These are phyloP conservation scores for Ooceraea biroi DNA, from an alignment of 1,140 invertebrate genomes.

Conservation along the genomic window DNA sequence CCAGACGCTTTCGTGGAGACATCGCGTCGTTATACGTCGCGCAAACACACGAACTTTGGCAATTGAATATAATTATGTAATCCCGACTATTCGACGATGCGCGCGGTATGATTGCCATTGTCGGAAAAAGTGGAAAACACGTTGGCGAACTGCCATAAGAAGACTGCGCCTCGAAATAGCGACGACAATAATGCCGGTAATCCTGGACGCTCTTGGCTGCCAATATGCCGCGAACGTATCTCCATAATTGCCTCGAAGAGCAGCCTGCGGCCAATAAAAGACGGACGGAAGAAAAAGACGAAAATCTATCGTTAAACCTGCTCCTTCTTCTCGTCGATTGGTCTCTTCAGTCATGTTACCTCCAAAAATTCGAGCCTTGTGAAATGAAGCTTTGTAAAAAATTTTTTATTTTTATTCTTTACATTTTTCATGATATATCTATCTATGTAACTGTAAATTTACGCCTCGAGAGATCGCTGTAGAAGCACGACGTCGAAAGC, in stretches of 20 bases:
- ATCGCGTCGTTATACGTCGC: slow-evolving; percentile 31
- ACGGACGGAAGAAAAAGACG: slow-evolving; percentile 61
- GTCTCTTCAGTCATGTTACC: neutral
- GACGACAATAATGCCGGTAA: slow-evolving; percentile 82
- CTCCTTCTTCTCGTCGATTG: slow-evolving; percentile 58
- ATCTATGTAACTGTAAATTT: too few relatives aligned
- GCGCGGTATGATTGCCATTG: slow-evolving; percentile 61
- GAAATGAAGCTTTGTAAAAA: too few relatives aligned
- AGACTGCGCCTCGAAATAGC: slow-evolving; percentile 77
- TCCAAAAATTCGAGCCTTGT: too few relatives aligned
- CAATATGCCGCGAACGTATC: slow-evolving; percentile 84
- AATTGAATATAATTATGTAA: slow-evolving; percentile 85
- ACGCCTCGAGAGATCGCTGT: too few relatives aligned
- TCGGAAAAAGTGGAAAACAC: slow-evolving; percentile 72
- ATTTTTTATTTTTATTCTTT: too few relatives aligned
- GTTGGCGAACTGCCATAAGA: slow-evolving; percentile 83
- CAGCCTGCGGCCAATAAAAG: slow-evolving; percentile 83
- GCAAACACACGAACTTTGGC: slow-evolving; percentile 79
- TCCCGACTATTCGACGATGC: slow-evolving; percentile 71
- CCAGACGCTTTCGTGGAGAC: slow-evolving; percentile 24
- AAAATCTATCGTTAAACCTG: slow-evolving; percentile 72
- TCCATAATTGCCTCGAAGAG: slow-evolving; percentile 83
- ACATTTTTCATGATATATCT: too few relatives aligned
- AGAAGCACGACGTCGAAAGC: neutral
- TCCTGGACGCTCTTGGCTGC: slow-evolving; percentile 78